These are phyloP conservation scores for Tachycineta bicolor DNA, from an alignment of 2,113 vertebrate genomes.

Conservation along the genomic window DNA sequence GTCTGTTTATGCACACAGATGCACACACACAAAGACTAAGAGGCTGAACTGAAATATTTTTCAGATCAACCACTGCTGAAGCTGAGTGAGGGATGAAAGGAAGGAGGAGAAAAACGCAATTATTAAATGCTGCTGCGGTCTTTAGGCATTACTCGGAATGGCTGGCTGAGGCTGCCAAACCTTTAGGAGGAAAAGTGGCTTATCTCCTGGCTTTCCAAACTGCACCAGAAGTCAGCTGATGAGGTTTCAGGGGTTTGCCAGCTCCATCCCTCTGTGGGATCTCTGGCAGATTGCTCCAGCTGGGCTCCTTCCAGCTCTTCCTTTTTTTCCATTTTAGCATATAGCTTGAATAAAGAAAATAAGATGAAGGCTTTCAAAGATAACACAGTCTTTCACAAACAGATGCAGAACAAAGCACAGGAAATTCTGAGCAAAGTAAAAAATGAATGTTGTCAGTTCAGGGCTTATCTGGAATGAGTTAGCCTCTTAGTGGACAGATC, in stretches of 20 bases:
- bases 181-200: conserved; percentile 8
- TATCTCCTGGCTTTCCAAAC: neutral
- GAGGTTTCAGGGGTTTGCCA: conserved; percentile 49
- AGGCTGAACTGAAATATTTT: neutral
- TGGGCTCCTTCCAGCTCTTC: conserved; percentile 67
- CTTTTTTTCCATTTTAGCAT: conserved; percentile 8
- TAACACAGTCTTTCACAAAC: conserved; percentile 16
- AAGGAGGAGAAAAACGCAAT: neutral
- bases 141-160: neutral
- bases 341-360: conserved; percentile 56
- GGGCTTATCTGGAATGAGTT: conserved; percentile 59
- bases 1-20: neutral
- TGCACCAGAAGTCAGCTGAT: conserved; percentile 44
- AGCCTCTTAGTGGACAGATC: conserved; percentile 52
- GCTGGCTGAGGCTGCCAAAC: neutral
- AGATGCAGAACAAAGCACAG: conserved; percentile 67
- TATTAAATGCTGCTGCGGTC: neutral
- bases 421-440: conserved; percentile 63
- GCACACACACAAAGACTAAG: neutral
- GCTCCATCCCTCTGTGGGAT: conserved; percentile 37
- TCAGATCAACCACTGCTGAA: neutral
- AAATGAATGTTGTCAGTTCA: conserved; percentile 45
- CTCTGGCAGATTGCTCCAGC: conserved; percentile 54
- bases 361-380: conserved; percentile 57
- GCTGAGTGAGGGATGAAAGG: neutral